Base-by-base conservation (phyloP, 1,140 invertebrate species). In the Diabrotica virgifera region DNA sequence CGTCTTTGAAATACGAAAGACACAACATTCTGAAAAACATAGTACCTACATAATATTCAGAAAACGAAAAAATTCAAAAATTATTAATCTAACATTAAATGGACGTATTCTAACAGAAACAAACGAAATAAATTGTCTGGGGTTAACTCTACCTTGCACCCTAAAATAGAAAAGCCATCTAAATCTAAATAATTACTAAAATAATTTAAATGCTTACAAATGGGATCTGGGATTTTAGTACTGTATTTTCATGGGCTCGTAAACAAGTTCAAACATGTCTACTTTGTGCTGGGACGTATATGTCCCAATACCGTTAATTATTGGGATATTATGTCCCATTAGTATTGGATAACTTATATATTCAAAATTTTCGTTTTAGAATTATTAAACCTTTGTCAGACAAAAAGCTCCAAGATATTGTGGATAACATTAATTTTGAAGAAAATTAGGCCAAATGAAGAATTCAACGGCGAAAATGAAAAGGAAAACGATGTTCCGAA, bases 211-310 rank as follows among this genome's bases (percentile, higher is more conserved):
- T 10, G 38, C 38, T 46, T 46, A 46, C 6, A 46, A 46, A 0
- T 46, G 38, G 38, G 38, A 46, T 46, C 38, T 46, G 38, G 38
- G 38, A 46, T 46, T 46, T 46, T 46, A 46, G 40, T 46, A 46
- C 40, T 46, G 40, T 46, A 46, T 11, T 6, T 46, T 46, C 40
- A 46, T 46, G 0, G 40, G 40, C 40, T 46, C 40, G 1, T 46
- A 46, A 46, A 46, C 40, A 46, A 46, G 40, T 46, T 11, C 1
- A 46, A 0, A 46, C 40, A 6, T 2, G 40, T 46, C 40, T 46
- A 11, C 40, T 11, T 46, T n/a, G n/a, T n/a, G n/a, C n/a, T n/a
- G n/a, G n/a, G n/a, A n/a, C n/a, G n/a, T n/a, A n/a, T 8, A 46
- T 46, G 11, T 46, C 40, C 40, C 40, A 46, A 46, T 46, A 46